Evolutionary conservation across 2,888 invertebrate species (phyloP), one percentile per base, ranked within the genome.

Genomic region (Trichopoda pennipes): DNA sequence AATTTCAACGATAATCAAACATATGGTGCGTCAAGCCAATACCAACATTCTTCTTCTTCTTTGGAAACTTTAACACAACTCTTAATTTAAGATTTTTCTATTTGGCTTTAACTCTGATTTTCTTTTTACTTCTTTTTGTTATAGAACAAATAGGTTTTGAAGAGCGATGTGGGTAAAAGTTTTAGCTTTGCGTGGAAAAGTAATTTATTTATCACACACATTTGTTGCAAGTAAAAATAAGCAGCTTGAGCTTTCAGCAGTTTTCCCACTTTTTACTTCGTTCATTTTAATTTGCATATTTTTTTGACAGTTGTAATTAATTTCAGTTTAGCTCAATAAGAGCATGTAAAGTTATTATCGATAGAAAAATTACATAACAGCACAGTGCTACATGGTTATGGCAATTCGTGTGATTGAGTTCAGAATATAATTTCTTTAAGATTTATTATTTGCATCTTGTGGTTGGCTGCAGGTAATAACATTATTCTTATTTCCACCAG

Each of bases 141-240:
- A 3, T 44, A 10, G 1, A 44, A 3, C n/a, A 44, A 44, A 44
- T 44, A 28, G 4, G 4, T 3, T 44, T 44, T 44, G 44, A 44
- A 44, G n/a, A 44, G 17, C 47, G 1, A 21, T 9, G 17, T 10
- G n/a, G 44, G 4, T 44, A 32, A 8, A 49, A 47, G 10, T 44
- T 28, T 49, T 1, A 6, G 14, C 35, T 35, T 64, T 64, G 73
- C 42, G 17, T 61, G 42, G 14, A 12, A 38, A 47, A 44, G 21
- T 49, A 47, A 58, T 70, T 66, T 16, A 51, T 58, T 58, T 38
- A 58, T 75, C 58, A 51, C 28, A 35, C 49, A 19, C 49, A 75
- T 75, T 58, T 58, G 35, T 19, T 47, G 55, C 47, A 63, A 28
- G 4, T 28, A 8, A 28, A 28, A 28, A 28, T 28, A 28, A 49